A percentile compares a stretch with the other conserved stretches of the same genome.
Conservation (phyloP, 2,113 vertebrate species). For the Trematomus loennbergii region DNA sequence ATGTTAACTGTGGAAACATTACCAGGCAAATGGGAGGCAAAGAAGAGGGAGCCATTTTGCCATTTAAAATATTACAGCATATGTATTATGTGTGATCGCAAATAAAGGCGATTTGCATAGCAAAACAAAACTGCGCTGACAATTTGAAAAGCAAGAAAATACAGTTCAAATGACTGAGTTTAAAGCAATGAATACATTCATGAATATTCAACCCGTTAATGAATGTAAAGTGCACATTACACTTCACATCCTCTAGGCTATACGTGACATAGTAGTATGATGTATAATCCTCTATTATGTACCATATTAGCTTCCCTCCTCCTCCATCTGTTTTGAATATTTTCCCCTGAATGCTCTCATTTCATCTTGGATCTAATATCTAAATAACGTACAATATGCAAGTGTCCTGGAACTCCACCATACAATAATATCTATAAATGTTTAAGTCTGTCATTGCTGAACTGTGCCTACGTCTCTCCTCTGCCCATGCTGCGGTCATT, state of each 20-base stretch:
- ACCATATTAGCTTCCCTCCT: neutral
- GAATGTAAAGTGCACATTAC: neutral
- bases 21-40: too few species aligned
- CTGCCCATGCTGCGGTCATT: constrained; percentile 20
- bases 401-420: constrained; percentile 3
- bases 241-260: neutral
- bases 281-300: neutral
- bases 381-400: constrained; percentile 13
- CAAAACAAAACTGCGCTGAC: neutral
- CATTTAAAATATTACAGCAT: too few species aligned
- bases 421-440: constrained; percentile 29
- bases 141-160: neutral
- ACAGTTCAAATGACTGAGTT: neutral
- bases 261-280: neutral
- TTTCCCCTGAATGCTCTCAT: constrained; percentile 1
- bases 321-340: neutral
- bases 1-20: too few species aligned
- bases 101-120: neutral
- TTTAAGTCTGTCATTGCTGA: constrained; percentile 24
- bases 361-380: constrained; percentile 42
- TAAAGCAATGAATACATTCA: neutral
- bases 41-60: too few species aligned
- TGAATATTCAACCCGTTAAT: neutral
- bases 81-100: neutral
- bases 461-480: constrained; percentile 12